Evolutionary conservation across 2,797 vertebrate species (phyloP).

Genomic region (Danio tinwini): DNA sequence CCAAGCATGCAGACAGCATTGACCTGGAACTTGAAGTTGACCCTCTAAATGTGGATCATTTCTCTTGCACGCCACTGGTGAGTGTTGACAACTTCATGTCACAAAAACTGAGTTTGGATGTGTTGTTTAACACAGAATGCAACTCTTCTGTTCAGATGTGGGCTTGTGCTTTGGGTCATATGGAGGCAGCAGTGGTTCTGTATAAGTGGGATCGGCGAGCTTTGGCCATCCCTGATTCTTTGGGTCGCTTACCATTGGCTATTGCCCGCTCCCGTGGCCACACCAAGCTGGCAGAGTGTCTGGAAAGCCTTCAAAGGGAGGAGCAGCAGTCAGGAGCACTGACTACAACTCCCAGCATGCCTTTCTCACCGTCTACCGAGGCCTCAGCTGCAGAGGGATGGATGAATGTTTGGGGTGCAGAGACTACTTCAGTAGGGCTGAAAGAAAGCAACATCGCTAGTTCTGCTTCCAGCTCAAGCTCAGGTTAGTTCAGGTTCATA

Average conservation of each 20-base stretch:
- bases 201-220: conserved; percentile 98
- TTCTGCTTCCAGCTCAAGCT: conserved; percentile 80
- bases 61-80: conserved; percentile 98
- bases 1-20: conserved; percentile 95
- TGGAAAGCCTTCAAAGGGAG: conserved; percentile 92
- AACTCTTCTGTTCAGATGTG: conserved; percentile 85
- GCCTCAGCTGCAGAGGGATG: conserved; percentile 81
- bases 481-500: conserved; percentile 75
- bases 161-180: conserved; percentile 95
- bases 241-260: conserved; percentile 91
- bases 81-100: conserved; percentile 57
- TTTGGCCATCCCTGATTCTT: conserved; percentile 94
- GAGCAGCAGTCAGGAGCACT: conserved; percentile 68
- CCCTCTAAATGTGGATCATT: conserved; percentile 98
- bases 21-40: conserved; percentile 97
- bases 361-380: conserved; percentile 83
- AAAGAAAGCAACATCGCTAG: conserved; percentile 79
- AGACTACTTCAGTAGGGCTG: conserved; percentile 79
- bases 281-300: conserved; percentile 92
- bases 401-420: conserved; percentile 89
- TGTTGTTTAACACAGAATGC: not conserved
- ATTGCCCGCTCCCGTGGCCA: conserved; percentile 95
- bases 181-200: conserved; percentile 91
- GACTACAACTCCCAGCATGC: conserved; percentile 68
- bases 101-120: not conserved